Conservation (phyloP, 2,797 vertebrate genomes). For the Chaetodon trifasciatus region DNA sequence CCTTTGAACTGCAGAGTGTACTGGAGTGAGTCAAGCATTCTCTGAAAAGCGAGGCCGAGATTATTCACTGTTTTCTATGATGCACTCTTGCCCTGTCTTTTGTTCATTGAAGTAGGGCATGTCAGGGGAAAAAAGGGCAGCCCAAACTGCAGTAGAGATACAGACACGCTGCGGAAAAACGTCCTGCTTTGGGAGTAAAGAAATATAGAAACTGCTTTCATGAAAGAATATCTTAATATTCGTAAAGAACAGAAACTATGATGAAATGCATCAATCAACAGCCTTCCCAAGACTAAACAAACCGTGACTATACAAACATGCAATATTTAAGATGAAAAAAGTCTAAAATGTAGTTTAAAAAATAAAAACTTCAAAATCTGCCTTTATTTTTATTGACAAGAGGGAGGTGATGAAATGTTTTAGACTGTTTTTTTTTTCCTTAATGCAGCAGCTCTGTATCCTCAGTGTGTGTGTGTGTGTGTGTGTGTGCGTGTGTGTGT, state of each 20-base stretch:
- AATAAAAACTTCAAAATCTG: too few relatives aligned
- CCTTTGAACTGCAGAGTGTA: constrained; percentile 65
- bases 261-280: too few relatives aligned
- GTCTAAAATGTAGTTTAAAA: too few relatives aligned
- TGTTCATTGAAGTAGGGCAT: constrained; percentile 70
- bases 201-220: constrained; percentile 5
- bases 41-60: constrained; percentile 56
- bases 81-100: constrained; percentile 65
- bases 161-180: constrained; percentile 34
- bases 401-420: too few relatives aligned
- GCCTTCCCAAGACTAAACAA: too few relatives aligned
- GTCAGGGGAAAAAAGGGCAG: constrained; percentile 48
- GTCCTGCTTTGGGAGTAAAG: constrained; percentile 16
- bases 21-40: constrained; percentile 53
- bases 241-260: background rate
- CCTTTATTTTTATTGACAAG: too few relatives aligned
- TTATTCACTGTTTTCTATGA: constrained; percentile 60
- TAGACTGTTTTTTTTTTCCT: too few relatives aligned
- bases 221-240: constrained; percentile 6
- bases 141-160: constrained; percentile 20
- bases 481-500: too few relatives aligned
- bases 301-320: too few relatives aligned
- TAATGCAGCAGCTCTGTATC: too few relatives aligned
- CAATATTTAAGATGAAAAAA: too few relatives aligned
- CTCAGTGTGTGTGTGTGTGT: too few relatives aligned